Base-by-base conservation (phyloP, 1,140 invertebrate species). In the Streblospio benedicti region DNA sequence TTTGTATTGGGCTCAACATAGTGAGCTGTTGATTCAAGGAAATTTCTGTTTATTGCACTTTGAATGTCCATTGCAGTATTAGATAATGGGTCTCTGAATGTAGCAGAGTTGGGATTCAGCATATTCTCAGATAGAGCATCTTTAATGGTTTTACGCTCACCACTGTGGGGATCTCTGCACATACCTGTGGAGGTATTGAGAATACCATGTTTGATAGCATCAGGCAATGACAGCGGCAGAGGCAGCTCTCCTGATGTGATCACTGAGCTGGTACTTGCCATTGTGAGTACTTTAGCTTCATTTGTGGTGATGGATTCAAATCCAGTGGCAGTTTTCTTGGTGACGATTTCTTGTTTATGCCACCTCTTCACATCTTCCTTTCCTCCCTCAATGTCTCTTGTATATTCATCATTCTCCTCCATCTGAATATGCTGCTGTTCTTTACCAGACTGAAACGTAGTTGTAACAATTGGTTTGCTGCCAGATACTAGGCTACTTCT, bases 101-200 rank as follows among this genome's bases (percentile, higher is more conserved):
- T 60, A 0, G 53, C 53, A 45, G 60, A 62, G 1, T 28, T 30
- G 23, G 54, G 54, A 53, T 60, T 45, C 33, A 73, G 55, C 52
- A 92, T 80, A 70, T 87, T 86, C 32, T 86, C 83, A 71, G 88
- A 85, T 52, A 96, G 87, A 38, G 91, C 91, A 71, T 89, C 86
- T 67, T 91, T 86, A 47, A 93, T 83, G 65, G 88, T 86, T 66
- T 95, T 81, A 64, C 85, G 35, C 31, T 69, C 62, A 18, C 47
- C 32, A 5, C 50, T 69, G 3, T 61, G 38, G 27, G 66, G 66
- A 60, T 68, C 47, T 5, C 57, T 53, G 32, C 64, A 66, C 12
- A 63, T 53, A 14, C 92, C 93, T 20, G 87, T 87, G 73, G 86
- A 87, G 2, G 91, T 85, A 77, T 97, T 90, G n/a, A 97, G 80